Percentiles rank a stretch among this genome's conserved stretches.
Conservation (phyloP, 2,113 vertebrate genomes). For the Paradisaea rubra region DNA sequence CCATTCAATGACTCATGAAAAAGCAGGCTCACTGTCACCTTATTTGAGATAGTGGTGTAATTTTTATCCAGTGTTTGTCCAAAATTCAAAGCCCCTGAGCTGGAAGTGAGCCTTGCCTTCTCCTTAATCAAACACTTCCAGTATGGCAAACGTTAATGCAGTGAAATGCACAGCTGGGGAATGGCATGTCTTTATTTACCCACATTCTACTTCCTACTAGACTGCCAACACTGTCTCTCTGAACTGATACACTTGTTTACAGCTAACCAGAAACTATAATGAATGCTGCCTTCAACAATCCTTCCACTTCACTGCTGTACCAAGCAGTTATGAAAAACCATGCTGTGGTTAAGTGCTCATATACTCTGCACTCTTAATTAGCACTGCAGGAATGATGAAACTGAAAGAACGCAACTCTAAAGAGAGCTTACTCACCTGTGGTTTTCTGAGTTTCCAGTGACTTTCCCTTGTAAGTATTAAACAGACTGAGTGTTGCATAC, state of each 20-base stretch:
- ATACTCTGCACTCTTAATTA: background rate
- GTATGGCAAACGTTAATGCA: background rate
- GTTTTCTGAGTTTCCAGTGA: constrained; percentile 98
- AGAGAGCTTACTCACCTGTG: constrained; percentile 80
- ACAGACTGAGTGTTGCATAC: constrained; percentile 99
- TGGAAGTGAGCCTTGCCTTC: background rate
- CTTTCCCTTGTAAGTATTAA: constrained; percentile 99
- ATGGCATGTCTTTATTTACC: background rate
- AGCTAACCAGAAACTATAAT: background rate
- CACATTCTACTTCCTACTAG: background rate
- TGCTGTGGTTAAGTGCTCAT: background rate
- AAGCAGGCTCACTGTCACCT: background rate
- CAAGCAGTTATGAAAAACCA: background rate
- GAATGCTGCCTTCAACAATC: background rate
- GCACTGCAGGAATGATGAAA: background rate
- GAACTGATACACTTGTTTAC: background rate
- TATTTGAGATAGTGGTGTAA: background rate
- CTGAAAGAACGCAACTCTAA: background rate
- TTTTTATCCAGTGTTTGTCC: background rate
- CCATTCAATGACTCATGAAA: background rate
- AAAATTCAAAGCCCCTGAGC: background rate
- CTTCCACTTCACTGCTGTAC: background rate
- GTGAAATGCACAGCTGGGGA: background rate
- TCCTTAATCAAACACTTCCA: background rate
- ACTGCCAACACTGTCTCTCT: background rate